A percentile compares a stretch with the other conserved stretches of the same genome.
phyloP scores from a whole-genome alignment of 2,888 invertebrate species.

The Diarsia mendica region DNA sequence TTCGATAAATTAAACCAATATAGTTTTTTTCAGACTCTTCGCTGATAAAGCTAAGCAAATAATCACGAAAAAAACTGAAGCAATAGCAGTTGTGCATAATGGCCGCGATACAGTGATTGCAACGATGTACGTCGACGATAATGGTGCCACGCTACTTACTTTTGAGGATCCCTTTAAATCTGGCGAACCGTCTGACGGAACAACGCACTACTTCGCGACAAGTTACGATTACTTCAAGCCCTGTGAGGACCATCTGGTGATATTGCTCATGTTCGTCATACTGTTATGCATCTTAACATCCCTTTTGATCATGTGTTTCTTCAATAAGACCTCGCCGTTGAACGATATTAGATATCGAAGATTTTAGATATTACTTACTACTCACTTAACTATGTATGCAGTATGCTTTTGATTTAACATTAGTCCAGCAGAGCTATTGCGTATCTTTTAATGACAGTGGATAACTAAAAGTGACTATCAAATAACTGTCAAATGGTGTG shows the following conservation, averaged over 20 bases:
- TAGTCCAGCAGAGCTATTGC: no score
- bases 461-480: no score
- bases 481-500: no score
- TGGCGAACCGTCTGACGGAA: neutral
- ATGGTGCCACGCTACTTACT: neutral
- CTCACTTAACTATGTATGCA: neutral
- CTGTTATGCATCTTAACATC: slow-evolving; percentile 57
- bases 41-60: neutral
- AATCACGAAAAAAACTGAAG: neutral
- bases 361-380: neutral
- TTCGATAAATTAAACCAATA: neutral
- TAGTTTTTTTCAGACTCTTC: slow-evolving; percentile 32
- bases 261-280: slow-evolving; percentile 55
- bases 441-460: no score
- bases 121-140: slow-evolving; percentile 4
- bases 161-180: slow-evolving; percentile 15
- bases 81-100: neutral
- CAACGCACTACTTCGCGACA: slow-evolving; percentile 19
- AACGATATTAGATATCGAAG: slow-evolving; percentile 23
- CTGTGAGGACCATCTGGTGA: slow-evolving; percentile 56
- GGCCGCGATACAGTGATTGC: neutral
- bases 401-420: neutral
- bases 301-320: slow-evolving; percentile 47
- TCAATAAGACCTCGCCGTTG: slow-evolving; percentile 39
- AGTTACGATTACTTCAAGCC: slow-evolving; percentile 57